These are phyloP conservation scores for Callipepla californica DNA, from an alignment of 2,113 vertebrate species.

Conservation along the genomic window DNA sequence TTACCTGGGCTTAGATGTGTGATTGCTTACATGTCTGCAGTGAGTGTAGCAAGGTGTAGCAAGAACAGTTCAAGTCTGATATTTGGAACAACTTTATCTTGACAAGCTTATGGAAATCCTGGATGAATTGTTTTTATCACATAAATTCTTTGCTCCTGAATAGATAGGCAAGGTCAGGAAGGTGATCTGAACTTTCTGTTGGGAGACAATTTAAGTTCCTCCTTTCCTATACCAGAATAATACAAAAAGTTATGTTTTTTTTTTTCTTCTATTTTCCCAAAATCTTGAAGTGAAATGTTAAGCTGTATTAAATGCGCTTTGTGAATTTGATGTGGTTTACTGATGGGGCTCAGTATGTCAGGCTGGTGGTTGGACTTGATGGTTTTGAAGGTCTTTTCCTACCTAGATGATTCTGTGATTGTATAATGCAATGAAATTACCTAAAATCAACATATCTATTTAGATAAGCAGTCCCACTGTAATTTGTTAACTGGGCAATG, in stretches of 20 bases:
- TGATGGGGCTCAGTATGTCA: neutral
- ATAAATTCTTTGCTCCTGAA: neutral
- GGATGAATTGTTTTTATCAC: neutral
- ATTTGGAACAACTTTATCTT: neutral
- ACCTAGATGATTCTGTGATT: neutral
- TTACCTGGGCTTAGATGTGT: neutral
- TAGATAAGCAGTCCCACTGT: neutral
- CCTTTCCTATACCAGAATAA: neutral
- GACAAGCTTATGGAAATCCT: neutral
- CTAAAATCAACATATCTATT: neutral
- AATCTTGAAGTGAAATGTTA: neutral
- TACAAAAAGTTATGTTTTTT: neutral
- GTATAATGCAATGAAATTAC: too few species aligned
- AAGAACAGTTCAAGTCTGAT: neutral
- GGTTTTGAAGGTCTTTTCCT: neutral
- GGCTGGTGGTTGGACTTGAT: neutral
- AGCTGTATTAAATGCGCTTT: neutral
- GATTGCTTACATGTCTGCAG: accelerated
- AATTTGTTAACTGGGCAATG: neutral
- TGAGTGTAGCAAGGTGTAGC: neutral
- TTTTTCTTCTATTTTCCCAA: neutral
- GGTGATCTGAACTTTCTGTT: neutral
- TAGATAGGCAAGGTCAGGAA: neutral
- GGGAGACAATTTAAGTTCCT: neutral
- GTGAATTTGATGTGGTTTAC: neutral